Conservation (phyloP, 2,888 invertebrate genomes). For the Leptinotarsa tumamoca region DNA sequence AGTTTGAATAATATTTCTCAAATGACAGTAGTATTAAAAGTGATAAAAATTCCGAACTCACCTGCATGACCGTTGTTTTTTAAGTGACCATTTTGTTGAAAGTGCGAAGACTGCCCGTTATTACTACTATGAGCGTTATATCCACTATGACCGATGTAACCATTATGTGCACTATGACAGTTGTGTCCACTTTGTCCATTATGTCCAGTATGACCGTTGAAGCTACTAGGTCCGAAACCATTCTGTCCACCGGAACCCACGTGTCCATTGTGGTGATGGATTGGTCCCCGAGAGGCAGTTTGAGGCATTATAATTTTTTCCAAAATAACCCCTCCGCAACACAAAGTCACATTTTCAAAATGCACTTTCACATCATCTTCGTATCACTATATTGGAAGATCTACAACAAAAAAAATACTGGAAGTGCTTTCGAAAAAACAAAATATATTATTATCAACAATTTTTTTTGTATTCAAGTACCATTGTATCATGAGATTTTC, state of each 20-base stretch:
- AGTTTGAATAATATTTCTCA: too few relatives aligned
- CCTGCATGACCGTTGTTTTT: constrained; percentile 62
- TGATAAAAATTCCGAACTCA: constrained; percentile 47
- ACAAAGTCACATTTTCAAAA: neutral
- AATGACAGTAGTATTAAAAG: too few relatives aligned
- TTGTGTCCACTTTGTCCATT: constrained; percentile 42
- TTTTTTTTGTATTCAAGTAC: too few relatives aligned
- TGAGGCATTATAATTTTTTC: constrained; percentile 52
- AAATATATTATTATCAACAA: too few relatives aligned
- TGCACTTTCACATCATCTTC: constrained; percentile 13
- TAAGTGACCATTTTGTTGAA: constrained; percentile 54
- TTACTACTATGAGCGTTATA: constrained; percentile 45
- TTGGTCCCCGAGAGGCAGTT: constrained; percentile 53
- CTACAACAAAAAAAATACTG: neutral
- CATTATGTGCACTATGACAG: constrained; percentile 50
- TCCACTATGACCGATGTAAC: constrained; percentile 48
- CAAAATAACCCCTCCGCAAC: neutral
- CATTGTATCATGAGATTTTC: too few relatives aligned
- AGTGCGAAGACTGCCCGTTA: constrained; percentile 47
- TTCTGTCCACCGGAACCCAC: constrained; percentile 51
- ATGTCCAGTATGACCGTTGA: constrained; percentile 31
- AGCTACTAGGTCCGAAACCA: constrained; percentile 39
- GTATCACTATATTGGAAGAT: neutral
- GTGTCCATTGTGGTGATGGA: constrained; percentile 52
- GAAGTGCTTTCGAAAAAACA: too few relatives aligned